Percentiles rank a stretch among this genome's conserved stretches.
phyloP scores from a whole-genome alignment of 2,797 vertebrate genomes.

The Pangasius larnaudii region DNA sequence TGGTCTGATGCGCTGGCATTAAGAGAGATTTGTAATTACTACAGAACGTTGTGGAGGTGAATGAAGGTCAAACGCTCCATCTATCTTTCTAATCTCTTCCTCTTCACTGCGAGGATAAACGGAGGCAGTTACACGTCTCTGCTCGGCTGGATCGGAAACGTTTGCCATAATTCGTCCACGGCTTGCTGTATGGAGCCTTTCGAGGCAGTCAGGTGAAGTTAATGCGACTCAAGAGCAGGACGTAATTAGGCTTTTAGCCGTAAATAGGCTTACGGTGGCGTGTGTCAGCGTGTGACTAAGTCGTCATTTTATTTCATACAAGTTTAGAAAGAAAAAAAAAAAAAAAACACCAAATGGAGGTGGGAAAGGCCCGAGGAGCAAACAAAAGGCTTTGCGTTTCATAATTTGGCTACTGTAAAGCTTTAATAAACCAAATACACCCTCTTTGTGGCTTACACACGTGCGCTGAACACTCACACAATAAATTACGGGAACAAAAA shows the following conservation, averaged over 20 bases:
- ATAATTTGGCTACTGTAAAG: conserved; percentile 64
- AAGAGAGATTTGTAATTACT: not conserved
- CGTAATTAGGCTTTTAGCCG: conserved; percentile 16
- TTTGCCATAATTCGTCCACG: not conserved
- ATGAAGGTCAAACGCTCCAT: conserved; percentile 13
- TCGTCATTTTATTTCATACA: conserved; percentile 32
- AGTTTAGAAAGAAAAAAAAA: conserved; percentile 1
- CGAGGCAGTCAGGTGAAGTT: not conserved
- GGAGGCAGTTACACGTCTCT: not conserved
- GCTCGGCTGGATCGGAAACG: not conserved
- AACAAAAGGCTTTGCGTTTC: conserved; percentile 43
- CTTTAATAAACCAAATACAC: conserved; percentile 66
- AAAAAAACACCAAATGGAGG: not conserved
- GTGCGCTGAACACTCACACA: conserved; percentile 36
- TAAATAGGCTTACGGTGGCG: conserved; percentile 16
- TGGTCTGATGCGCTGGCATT: not conserved
- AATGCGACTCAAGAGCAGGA: not conserved
- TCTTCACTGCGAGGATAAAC: not conserved
- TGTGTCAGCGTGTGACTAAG: not conserved
- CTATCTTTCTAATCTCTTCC: not conserved
- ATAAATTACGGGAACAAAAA: conserved; percentile 70
- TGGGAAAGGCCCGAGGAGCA: conserved; percentile 16
- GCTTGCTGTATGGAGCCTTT: not conserved
- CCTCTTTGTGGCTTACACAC: conserved; percentile 59
- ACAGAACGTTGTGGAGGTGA: not conserved